Conservation (phyloP, 2,113 vertebrate genomes). For the Podarcis raffonei region DNA sequence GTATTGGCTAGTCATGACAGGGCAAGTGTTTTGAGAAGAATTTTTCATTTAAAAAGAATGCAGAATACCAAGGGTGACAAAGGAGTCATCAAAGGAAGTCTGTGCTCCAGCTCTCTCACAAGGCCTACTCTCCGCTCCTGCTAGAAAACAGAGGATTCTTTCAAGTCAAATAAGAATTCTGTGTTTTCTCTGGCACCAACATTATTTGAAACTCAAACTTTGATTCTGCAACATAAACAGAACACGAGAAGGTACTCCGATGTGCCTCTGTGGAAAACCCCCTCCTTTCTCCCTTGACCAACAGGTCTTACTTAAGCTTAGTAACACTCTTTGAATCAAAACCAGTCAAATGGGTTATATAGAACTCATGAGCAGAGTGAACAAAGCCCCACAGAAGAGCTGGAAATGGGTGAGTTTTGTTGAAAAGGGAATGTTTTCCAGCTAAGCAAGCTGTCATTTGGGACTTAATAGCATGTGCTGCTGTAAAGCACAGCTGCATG, state of each 20-base stretch:
- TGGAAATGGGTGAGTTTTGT: constrained; percentile 68
- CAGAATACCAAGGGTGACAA: background rate
- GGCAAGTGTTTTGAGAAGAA: constrained; percentile 51
- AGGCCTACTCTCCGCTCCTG: background rate
- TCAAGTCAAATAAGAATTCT: constrained; percentile 36
- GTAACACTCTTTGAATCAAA: background rate
- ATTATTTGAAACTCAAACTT: background rate
- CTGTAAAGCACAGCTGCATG: constrained; percentile 40
- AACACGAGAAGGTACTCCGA: background rate
- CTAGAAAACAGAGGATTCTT: constrained; percentile 34
- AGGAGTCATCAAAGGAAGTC: constrained; percentile 31
- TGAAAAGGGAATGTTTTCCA: constrained; percentile 63
- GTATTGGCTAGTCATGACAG: constrained; percentile 38
- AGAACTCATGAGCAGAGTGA: constrained; percentile 32
- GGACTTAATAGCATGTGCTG: constrained; percentile 56
- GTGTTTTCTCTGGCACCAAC: constrained; percentile 47
- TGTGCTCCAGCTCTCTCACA: constrained; percentile 38
- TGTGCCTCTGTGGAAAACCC: background rate
- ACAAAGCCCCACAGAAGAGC: constrained; percentile 60
- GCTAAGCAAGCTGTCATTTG: constrained; percentile 71
- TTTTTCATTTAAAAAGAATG: constrained; percentile 44
- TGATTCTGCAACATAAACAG: background rate
- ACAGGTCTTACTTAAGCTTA: background rate
- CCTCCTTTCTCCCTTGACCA: background rate
- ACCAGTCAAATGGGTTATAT: background rate